Evolutionary conservation across 37 sponge, comb jelly and placozoan species (phyloP).

Genomic region (Ianthella basta): DNA sequence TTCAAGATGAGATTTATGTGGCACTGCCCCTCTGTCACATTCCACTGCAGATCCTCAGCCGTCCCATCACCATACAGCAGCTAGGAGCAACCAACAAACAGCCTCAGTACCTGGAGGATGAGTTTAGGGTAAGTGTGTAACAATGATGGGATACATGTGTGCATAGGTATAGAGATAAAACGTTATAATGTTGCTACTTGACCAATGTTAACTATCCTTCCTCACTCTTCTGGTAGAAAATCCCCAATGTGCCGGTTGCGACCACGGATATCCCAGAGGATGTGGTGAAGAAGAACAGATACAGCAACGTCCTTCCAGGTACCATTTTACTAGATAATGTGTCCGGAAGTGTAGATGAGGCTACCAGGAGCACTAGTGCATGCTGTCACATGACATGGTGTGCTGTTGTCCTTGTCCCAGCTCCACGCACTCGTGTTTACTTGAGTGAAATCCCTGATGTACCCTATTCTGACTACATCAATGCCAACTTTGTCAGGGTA

Average conservation of each 20-base stretch:
- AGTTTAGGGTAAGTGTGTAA: constrained; percentile 67
- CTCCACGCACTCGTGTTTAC: constrained; percentile 35
- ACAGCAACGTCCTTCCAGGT: constrained; percentile 85
- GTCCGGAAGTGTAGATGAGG: no score
- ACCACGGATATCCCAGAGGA: constrained; percentile 70
- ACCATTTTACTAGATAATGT: no score
- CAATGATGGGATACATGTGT: no score
- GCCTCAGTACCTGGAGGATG: constrained; percentile 64
- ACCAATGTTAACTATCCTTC: no score
- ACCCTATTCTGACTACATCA: constrained; percentile 64
- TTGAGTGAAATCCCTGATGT: constrained; percentile 10
- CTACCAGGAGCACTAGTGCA: background rate
- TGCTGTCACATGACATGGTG: background rate
- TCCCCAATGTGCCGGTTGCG: constrained; percentile 53
- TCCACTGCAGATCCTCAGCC: constrained; percentile 53
- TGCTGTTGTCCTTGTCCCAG: background rate
- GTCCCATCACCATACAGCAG: constrained; percentile 68
- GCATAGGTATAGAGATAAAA: no score
- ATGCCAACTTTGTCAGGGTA: constrained; percentile 55
- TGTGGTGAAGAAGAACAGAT: constrained; percentile 84
- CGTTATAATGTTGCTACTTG: no score
- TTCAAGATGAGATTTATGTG: no score
- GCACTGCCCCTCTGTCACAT: no score
- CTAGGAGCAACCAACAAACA: constrained; percentile 68
- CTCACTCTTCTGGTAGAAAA: constrained; percentile 58